Conservation (phyloP, 2,888 invertebrate genomes). For the Corbicula japonica region DNA sequence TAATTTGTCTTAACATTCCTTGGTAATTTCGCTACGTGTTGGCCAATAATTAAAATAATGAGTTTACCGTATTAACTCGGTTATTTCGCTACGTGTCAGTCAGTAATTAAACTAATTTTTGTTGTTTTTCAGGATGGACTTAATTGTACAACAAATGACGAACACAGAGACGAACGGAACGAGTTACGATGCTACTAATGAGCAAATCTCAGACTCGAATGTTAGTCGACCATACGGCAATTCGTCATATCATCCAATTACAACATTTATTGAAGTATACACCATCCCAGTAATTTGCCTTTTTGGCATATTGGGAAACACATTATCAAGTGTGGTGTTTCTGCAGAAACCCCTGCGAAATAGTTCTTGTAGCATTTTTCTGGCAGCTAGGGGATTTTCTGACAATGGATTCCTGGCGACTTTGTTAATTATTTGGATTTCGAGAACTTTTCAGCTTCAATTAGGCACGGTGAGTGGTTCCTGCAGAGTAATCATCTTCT, state of each 20-base stretch:
- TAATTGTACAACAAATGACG: too few relatives aligned
- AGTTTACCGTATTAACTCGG: too few relatives aligned
- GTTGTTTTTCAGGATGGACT: too few relatives aligned
- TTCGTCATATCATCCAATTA: conserved; percentile 25
- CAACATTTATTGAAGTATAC: conserved; percentile 46
- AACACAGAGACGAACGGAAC: too few relatives aligned
- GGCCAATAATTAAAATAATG: too few relatives aligned
- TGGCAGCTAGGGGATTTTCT: conserved; percentile 92
- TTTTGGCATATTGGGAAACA: conserved; percentile 92
- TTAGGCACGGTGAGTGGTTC: conserved; percentile 85
- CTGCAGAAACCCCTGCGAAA: conserved; percentile 91
- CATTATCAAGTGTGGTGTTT: conserved; percentile 91
- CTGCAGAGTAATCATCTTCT: conserved; percentile 92
- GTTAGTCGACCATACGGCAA: too few relatives aligned
- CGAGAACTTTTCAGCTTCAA: conserved; percentile 83
- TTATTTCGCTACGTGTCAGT: too few relatives aligned
- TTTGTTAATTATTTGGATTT: conserved; percentile 88
- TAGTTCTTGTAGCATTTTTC: conserved; percentile 92
- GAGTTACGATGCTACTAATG: too few relatives aligned
- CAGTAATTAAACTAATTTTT: too few relatives aligned
- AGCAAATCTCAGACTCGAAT: too few relatives aligned
- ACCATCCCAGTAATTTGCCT: conserved; percentile 90
- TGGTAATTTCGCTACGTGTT: too few relatives aligned
- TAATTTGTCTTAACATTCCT: too few relatives aligned
- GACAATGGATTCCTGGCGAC: conserved; percentile 92